Base-by-base conservation (phyloP, 1,140 invertebrate species). In the Bombus terrestris region DNA sequence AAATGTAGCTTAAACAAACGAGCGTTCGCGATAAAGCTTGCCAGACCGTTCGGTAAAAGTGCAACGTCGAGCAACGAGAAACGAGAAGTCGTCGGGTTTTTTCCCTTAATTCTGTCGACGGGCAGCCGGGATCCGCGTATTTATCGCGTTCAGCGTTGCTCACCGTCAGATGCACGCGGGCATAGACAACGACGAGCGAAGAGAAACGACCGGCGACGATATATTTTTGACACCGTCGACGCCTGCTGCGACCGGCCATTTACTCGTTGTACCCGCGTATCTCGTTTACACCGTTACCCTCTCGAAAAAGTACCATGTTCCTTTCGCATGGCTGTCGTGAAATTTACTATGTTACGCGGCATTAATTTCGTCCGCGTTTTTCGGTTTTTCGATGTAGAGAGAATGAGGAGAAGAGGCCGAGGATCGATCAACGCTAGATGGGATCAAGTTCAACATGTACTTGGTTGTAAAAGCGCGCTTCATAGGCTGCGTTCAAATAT, bases 1-100 rank as follows among this genome's bases (percentile, higher is more conserved):
- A 78, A 78, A 84, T 78, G 82, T 84, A 69, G 74, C 64, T 71
- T 84, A 71, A 84, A 84, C 66, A 84, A 84, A 84, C 75, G 73
- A 83, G 75, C 73, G 59, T 53, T 8, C 41, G 64, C 64, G 82
- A 78, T 77, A 68, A 77, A 77, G 68, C 81, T 41, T 69, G 39
- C n/a, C 10, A n/a, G 35, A 22, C 22, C 74, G 35, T 18, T 35
- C 41, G 13, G 71, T 73, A 73, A 73, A 73, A 73, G 71, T 22
- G 41, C 41, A n/a, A 43, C 10, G 71, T 32, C 37, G 25, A 32
- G 32, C 73, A 25, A 32, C 18, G 18, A 5, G 47, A 28, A 59
- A 76, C 47, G 74, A 25, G 74, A 76, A 76, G 74, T 76, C 8
- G n/a, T 9, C 57, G n/a, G 13, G 13, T 35, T 68, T 76, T 69